Conservation (phyloP, 2,888 invertebrate genomes). For the Sinhomidia bicolor region DNA sequence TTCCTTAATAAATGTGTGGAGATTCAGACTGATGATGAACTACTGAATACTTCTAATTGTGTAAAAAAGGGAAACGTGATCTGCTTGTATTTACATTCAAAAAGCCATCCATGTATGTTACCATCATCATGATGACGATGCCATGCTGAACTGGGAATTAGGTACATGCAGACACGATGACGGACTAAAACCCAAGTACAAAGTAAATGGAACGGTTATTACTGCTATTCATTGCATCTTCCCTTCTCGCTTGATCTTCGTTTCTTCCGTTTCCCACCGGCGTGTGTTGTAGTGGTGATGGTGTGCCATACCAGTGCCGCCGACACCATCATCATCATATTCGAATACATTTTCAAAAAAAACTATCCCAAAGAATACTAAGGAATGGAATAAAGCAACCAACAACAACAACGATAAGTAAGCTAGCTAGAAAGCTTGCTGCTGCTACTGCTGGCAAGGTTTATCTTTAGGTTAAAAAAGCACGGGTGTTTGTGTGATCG, state of each 20-base stretch:
- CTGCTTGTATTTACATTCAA: not conserved
- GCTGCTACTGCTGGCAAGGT: constrained; percentile 44
- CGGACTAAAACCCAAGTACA: no score
- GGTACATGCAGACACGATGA: constrained; percentile 1
- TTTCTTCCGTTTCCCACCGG: constrained; percentile 28
- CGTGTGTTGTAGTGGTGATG: not conserved
- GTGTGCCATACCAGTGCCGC: not conserved
- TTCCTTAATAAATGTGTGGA: not conserved
- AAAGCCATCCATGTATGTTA: not conserved
- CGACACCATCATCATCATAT: not conserved
- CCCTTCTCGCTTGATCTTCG: not conserved
- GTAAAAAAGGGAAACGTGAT: not conserved
- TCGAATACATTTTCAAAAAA: constrained; percentile 9
- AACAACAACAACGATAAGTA: not conserved
- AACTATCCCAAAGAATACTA: not conserved
- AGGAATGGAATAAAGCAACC: not conserved
- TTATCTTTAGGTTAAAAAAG: not conserved
- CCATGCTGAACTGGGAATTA: not conserved
- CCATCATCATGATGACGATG: not conserved
- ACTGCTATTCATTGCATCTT: constrained; percentile 29
- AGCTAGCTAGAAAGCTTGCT: no score
- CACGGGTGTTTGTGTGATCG: constrained; percentile 17
- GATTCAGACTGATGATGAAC: not conserved
- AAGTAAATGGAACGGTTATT: constrained; percentile 33
- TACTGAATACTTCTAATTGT: constrained; percentile 27